phyloP scores from a whole-genome alignment of 2,888 invertebrate genomes.

The Cepaea hortensis region DNA sequence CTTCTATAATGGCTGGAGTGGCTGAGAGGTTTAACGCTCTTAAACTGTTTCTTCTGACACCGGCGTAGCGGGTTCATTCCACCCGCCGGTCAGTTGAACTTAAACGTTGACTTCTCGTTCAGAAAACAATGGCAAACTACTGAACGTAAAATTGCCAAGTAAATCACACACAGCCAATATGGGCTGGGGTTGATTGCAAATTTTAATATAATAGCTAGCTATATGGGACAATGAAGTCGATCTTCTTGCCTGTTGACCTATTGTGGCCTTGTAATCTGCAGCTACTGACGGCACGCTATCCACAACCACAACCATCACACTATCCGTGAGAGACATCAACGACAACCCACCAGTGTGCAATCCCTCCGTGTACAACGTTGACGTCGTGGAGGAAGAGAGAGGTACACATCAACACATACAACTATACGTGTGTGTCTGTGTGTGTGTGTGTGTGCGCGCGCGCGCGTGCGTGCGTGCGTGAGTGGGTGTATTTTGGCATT shows the following conservation, averaged over 20 bases:
- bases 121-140: too few relatives aligned
- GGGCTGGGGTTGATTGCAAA: background rate
- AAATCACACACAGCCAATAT: background rate
- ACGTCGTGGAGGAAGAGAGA: slow-evolving; percentile 18
- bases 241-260: background rate
- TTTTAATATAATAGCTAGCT: background rate
- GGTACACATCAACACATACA: background rate
- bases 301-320: slow-evolving; percentile 27
- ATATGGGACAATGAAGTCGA: background rate
- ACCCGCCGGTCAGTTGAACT: too few relatives aligned
- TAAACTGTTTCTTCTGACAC: too few relatives aligned
- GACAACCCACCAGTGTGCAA: slow-evolving; percentile 41
- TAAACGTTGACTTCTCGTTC: too few relatives aligned
- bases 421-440: too few relatives aligned
- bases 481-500: too few relatives aligned
- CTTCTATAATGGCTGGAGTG: too few relatives aligned
- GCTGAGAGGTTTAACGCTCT: too few relatives aligned
- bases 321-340: slow-evolving; percentile 39
- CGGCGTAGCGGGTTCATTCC: too few relatives aligned
- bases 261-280: background rate
- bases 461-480: too few relatives aligned
- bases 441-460: too few relatives aligned
- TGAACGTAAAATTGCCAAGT: too few relatives aligned
- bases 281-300: slow-evolving; percentile 31
- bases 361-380: background rate